A percentile compares a stretch with the other conserved stretches of the same genome.
phyloP scores from a whole-genome alignment of 2,797 vertebrate genomes.

The Gastrophryne carolinensis region DNA sequence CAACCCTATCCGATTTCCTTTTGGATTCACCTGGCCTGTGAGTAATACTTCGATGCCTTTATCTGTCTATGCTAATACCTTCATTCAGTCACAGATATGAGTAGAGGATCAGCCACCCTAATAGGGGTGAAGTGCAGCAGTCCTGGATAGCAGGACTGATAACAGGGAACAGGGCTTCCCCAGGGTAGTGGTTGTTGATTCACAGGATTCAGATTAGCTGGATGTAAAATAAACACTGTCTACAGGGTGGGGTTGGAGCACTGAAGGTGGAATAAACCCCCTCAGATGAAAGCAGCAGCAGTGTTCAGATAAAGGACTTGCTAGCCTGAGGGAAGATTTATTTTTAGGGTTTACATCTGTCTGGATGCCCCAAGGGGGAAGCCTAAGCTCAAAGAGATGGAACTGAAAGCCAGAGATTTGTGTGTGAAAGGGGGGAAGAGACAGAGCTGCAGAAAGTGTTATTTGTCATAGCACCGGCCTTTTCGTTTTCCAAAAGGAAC shows the following conservation, averaged over 20 bases:
- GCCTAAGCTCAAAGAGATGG: neutral
- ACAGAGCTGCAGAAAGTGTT: neutral
- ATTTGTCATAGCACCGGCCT: neutral
- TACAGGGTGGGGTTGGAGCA: constrained; percentile 13
- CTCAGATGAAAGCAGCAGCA: neutral
- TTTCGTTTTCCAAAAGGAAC: constrained; percentile 26
- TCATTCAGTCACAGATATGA: too few species aligned
- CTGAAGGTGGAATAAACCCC: constrained; percentile 22
- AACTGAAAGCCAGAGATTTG: constrained; percentile 31
- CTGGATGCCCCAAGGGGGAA: constrained; percentile 19
- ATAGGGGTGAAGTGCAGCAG: neutral
- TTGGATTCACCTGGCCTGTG: constrained; percentile 97
- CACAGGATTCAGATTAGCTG: neutral
- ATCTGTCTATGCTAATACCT: too few species aligned
- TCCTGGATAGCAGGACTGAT: neutral
- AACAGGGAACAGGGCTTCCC: neutral
- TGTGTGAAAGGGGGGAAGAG: neutral
- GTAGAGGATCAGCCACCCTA: constrained; percentile 55
- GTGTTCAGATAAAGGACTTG: neutral
- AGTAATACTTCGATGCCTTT: too few species aligned
- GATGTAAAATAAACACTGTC: neutral
- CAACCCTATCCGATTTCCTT: constrained; percentile 91
- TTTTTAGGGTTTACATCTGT: constrained; percentile 30
- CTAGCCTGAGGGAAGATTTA: constrained; percentile 20
- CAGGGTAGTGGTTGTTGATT: constrained; percentile 1